Evolutionary conservation across 1,140 invertebrate genomes (phyloP).

Genomic region (Notospermus geniculatus): DNA sequence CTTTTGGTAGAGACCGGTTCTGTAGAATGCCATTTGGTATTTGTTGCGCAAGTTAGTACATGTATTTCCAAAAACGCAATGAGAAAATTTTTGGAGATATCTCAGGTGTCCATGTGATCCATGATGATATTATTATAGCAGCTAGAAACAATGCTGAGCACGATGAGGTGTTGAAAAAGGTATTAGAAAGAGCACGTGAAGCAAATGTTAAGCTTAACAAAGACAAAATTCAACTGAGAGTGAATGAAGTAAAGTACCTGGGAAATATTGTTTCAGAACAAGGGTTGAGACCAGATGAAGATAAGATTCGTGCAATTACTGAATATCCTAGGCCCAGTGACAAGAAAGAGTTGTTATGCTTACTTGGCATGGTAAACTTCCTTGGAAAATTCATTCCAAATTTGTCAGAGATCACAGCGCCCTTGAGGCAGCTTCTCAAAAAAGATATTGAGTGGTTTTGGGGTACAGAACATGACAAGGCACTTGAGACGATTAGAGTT

Average conservation of each 20-base stretch:
- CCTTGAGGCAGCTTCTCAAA: background rate
- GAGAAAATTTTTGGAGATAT: no score
- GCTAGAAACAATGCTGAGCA: background rate
- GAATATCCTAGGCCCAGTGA: background rate
- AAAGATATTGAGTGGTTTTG: background rate
- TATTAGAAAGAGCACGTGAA: no score
- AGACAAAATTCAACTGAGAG: background rate
- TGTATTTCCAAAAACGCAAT: no score
- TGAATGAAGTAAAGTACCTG: background rate
- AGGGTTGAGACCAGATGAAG: slow-evolving; percentile 45
- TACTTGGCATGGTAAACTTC: slow-evolving; percentile 5
- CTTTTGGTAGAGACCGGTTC: no score
- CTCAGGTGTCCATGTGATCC: no score
- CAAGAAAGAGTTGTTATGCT: background rate
- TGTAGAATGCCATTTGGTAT: no score
- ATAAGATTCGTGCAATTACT: slow-evolving; percentile 39
- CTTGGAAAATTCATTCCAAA: slow-evolving; percentile 2
- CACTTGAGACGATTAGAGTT: background rate
- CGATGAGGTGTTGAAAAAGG: no score
- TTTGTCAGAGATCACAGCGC: background rate
- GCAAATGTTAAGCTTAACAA: no score
- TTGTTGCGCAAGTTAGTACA: no score
- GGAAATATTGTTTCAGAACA: slow-evolving; percentile 32
- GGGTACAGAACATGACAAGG: background rate
- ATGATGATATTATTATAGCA: no score